These are phyloP conservation scores for Periophthalmus modestus DNA, from an alignment of 2,113 vertebrate species.

Conservation along the genomic window DNA sequence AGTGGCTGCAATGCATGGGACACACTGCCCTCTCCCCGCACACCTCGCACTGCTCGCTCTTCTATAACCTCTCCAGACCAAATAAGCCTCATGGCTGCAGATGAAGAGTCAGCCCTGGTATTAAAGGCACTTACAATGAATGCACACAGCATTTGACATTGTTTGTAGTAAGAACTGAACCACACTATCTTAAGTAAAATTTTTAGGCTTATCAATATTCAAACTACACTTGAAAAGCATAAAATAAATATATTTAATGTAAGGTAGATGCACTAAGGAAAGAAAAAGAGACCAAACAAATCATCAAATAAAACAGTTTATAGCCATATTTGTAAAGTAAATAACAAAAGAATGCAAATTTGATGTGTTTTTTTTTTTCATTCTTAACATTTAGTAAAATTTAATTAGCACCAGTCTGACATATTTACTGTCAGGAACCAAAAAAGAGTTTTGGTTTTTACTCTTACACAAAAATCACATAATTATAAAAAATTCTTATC, in stretches of 20 bases:
- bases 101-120: conserved; percentile 88
- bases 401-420: background rate
- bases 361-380: too few species aligned
- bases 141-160: background rate
- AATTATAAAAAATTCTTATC: too few species aligned
- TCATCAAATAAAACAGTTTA: too few species aligned
- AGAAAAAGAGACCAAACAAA: background rate
- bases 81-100: conserved; percentile 88
- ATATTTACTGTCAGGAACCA: background rate
- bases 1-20: conserved; percentile 97
- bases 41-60: conserved; percentile 90
- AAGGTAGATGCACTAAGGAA: background rate
- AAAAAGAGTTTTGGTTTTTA: too few species aligned
- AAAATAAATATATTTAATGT: background rate
- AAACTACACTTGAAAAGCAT: background rate
- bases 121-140: conserved; percentile 16
- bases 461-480: too few species aligned
- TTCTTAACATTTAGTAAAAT: background rate
- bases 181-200: too few species aligned
- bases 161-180: too few species aligned
- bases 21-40: conserved; percentile 91
- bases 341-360: background rate
- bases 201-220: background rate
- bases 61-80: conserved; percentile 94
- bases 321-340: too few species aligned